Evolutionary conservation across 2,113 vertebrate genomes (phyloP).

Genomic region (Anhinga rufa): DNA sequence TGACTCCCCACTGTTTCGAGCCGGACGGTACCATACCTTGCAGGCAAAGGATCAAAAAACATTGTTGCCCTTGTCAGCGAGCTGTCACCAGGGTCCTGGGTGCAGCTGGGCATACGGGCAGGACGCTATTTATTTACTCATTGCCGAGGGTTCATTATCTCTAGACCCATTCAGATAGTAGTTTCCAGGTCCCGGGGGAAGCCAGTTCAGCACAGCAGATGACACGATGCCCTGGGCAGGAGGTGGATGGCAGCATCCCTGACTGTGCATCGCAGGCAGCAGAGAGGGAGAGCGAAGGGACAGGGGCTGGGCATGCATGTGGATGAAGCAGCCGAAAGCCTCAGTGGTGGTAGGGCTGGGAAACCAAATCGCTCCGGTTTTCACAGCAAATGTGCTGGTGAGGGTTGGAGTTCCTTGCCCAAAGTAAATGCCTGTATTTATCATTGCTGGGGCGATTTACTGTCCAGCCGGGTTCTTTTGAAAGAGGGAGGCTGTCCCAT

Average conservation of each 20-base stretch:
- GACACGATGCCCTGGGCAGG: slow-evolving; percentile 34
- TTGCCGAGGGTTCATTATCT: not conserved
- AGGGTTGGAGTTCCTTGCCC: not conserved
- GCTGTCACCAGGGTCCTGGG: not conserved
- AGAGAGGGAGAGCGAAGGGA: not conserved
- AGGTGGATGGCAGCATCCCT: slow-evolving; percentile 19
- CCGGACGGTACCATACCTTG: not conserved
- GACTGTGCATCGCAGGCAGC: not conserved
- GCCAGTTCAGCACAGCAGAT: not conserved
- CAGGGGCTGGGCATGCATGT: not conserved
- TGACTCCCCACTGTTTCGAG: not conserved
- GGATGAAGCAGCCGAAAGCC: not conserved
- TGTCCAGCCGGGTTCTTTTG: slow-evolving; percentile 28
- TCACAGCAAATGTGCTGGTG: not conserved
- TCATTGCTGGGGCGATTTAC: slow-evolving; percentile 58
- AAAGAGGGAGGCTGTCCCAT: slow-evolving; percentile 31
- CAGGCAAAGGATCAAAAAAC: slow-evolving; percentile 17
- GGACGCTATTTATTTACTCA: not conserved
- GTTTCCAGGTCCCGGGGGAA: not conserved
- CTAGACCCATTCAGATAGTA: not conserved
- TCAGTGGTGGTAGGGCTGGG: not conserved
- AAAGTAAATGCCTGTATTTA: slow-evolving; percentile 67
- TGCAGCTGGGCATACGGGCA: slow-evolving; percentile 19
- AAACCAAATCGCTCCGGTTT: not conserved
- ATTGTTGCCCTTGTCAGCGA: not conserved